Conservation (phyloP, 2,113 vertebrate species). For the Aegithalos caudatus region DNA sequence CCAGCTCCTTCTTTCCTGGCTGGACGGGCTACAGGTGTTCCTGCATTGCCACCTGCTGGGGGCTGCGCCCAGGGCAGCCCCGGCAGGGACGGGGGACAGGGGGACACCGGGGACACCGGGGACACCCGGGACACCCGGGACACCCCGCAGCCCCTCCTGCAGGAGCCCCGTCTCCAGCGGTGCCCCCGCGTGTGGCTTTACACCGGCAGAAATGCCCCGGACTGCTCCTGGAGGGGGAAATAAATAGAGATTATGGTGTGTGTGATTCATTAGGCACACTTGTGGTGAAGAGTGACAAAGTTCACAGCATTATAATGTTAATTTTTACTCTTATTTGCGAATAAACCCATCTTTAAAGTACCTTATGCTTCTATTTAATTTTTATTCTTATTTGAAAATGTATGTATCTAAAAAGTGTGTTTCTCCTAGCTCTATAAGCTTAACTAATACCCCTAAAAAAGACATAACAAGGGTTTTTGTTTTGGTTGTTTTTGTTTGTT, state of each 20-base stretch:
- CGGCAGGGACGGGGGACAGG: background rate
- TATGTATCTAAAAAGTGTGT: background rate
- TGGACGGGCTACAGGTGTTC: background rate
- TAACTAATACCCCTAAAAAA: background rate
- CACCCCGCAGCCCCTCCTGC: background rate
- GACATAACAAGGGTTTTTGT: rapidly evolving
- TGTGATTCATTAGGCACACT: rapidly evolving
- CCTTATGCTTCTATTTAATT: background rate
- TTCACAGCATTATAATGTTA: background rate
- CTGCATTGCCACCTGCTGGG: conserved; percentile 62
- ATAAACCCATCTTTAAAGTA: background rate
- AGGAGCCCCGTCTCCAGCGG: background rate
- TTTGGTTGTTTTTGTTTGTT: background rate
- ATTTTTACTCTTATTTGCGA: background rate
- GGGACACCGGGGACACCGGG: background rate
- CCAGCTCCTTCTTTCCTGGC: background rate
- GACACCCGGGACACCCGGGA: background rate
- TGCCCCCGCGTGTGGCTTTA: rapidly evolving
- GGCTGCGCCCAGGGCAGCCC: background rate
- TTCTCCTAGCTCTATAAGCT: background rate
- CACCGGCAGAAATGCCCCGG: rapidly evolving
- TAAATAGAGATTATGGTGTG: rapidly evolving
- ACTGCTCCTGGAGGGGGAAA: rapidly evolving
- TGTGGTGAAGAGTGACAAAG: too few species aligned
- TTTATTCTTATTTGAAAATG: background rate